Base-by-base conservation (phyloP, 1,140 invertebrate species). In the Zophobas atratus region DNA sequence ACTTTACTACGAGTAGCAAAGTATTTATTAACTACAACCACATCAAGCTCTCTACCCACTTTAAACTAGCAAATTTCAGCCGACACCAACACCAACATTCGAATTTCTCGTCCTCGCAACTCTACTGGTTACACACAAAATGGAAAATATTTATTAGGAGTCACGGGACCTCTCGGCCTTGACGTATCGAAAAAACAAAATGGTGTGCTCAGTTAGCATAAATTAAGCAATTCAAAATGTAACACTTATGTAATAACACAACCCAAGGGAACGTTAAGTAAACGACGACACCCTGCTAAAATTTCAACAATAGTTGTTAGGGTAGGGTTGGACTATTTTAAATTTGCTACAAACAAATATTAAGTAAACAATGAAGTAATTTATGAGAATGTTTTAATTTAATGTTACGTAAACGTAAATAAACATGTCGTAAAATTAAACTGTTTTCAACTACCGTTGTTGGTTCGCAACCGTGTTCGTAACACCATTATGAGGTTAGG, bases 401-500 rank as follows among this genome's bases (percentile, higher is more conserved):
- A 72, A 73, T 39, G 49, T 73, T 73, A 73, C 55, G 55, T 73
- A 73, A 73, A 73, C 71, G 55, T 73, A 53, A 73, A 73, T 73
- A 73, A 73, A 73, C 71, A 55, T 73, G 71, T 73, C 55, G 39
- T 72, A 72, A 72, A 72, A 53, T 72, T 72, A 43, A 53, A 55
- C 51, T 72, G 60, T 67, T 67, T 67, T 67, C 39, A 38, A 67
- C 38, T 67, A 67, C 60, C 43, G 60, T 67, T 67, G 60, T 67
- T 67, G 35, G 60, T 67, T 41, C 32, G 35, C 60, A 43, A 39
- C 60, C 38, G 43, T 67, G 60, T 67, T 67, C 43, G 32, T 43
- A 63, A 67, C 20, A 20, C 20, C 20, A 20, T 20, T 20, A 20
- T 20, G 20, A 20, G 20, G 20, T 20, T 20, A 20, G 20, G 20